Base-by-base conservation (phyloP, 2,888 invertebrate species). In the Meteorus cinctellus region DNA sequence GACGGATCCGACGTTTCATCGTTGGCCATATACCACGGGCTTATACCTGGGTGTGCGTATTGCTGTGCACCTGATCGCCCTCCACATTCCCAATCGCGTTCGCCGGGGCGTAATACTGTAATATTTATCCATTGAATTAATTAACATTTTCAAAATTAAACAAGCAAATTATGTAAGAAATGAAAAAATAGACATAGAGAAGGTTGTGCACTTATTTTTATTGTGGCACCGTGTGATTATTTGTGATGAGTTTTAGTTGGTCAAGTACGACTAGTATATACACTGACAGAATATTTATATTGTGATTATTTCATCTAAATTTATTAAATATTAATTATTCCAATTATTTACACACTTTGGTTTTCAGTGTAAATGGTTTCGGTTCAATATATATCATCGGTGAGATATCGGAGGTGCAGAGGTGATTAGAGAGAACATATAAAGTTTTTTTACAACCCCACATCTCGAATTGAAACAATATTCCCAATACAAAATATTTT, bases 1-100 rank as follows among this genome's bases (percentile, higher is more conserved):
- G 89, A 87, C 66, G 83, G 84, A 73, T 83, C 82, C 65, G 86
- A 80, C 66, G 84, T 84, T 27, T 85, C 85, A 80, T 83, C 83
- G 76, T 82, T 81, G 60, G 81, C 79, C 76, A 90, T 92, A 74
- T 80, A 71, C 81, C 81, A 81, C 5, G 81, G 81, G 75, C 93
- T 95, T 94, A 96, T 91, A 96, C 96, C 90, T 96, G 96, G 82
- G 96, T 96, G 90, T 96, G 96, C 27, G 94, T 95, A 90, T 95
- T 96, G 90, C 95, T 95, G 90, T 96, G 96, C 75, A 95, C 93
- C 80, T 94, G 94, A 85, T 96, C 96, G 85, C 92, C 92, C 86
- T 94, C 94, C 81, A 92, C 91, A 85, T 92, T 92, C 81, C 94
- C 92, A 85, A 95, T 94, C 91, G 96, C 96, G 85, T 94, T 94